Base-by-base conservation (phyloP, 37 sponge, comb jelly and placozoan genomes). In the Theonella swinhoei region DNA sequence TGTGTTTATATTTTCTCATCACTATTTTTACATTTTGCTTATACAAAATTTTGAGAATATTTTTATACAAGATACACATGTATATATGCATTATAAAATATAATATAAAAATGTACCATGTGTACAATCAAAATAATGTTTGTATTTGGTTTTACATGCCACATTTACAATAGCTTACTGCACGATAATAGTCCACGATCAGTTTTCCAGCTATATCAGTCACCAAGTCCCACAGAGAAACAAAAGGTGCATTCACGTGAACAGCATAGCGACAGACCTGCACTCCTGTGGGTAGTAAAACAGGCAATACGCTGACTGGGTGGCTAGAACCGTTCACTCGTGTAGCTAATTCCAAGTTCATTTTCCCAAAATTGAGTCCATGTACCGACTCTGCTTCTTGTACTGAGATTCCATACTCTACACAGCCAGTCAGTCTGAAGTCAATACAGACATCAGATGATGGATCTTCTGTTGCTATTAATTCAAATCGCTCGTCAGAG, bases 101-200 rank as follows among this genome's bases (percentile, higher is more conserved):
- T n/a, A n/a, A n/a, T n/a, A n/a, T n/a, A n/a, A n/a, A n/a, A n/a
- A n/a, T n/a, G n/a, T n/a, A n/a, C n/a, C n/a, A n/a, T n/a, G n/a
- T n/a, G n/a, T n/a, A n/a, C n/a, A n/a, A n/a, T n/a, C n/a, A n/a
- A n/a, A n/a, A n/a, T n/a, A n/a, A n/a, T n/a, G 72, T 70, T 24
- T 42, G 60, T 47, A 14, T 14, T 17, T 14, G 54, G 7, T 47
- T 9, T 86, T 72, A 91, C 72, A 77, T 80, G 42, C 91, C 91
- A 86, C 91, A 91, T 39, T 87, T 86, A 61, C 91, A 91, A 60
- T 75, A 78, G 0, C 87, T 80, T 14, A 91, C 91, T 43, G 91
- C 87, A 74, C 75, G 79, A 40, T 72, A 91, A 25, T 69, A 87
- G 29, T 87, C 75, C 0, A 0, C 62, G 30, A 87, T 64, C 37